Evolutionary conservation across 1,140 invertebrate genomes (phyloP).

Genomic region (Cydia pomonella): DNA sequence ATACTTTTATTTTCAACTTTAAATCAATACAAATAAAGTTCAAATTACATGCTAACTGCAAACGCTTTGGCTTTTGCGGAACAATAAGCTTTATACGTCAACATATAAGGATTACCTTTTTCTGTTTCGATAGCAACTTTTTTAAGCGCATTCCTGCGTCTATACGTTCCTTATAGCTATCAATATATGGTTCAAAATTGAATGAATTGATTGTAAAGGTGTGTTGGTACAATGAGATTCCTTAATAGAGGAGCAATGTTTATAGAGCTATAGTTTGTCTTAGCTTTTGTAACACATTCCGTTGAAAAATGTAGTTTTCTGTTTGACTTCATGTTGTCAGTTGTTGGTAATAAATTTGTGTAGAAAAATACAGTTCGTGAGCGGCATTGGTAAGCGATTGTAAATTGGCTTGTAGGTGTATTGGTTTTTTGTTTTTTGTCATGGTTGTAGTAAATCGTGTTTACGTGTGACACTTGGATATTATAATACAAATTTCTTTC

Average conservation of each 20-base stretch:
- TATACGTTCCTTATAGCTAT: not conserved
- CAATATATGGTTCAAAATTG: not conserved
- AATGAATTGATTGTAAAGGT: not conserved
- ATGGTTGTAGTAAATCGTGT: too few species aligned
- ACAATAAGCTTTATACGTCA: constrained; percentile 2
- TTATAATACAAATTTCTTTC: not conserved
- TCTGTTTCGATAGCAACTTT: not conserved
- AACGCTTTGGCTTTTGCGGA: not conserved
- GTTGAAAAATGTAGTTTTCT: constrained; percentile 29
- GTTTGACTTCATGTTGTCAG: not conserved
- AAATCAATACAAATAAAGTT: not conserved
- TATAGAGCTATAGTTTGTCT: constrained; percentile 25
- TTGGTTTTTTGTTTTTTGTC: not conserved
- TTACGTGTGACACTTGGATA: too few species aligned
- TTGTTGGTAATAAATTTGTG: constrained; percentile 15
- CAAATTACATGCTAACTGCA: not conserved
- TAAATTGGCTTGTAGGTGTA: not conserved
- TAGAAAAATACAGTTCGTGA: constrained; percentile 7
- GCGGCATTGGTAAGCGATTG: not conserved
- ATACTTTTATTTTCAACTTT: not conserved
- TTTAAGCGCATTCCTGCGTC: not conserved
- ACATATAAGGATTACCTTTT: constrained; percentile 9
- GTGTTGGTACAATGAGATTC: constrained; percentile 15
- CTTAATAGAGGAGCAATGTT: constrained; percentile 20
- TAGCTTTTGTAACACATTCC: constrained; percentile 22